Base-by-base conservation (phyloP, 2,113 vertebrate species). In the Pterocles burchelli region DNA sequence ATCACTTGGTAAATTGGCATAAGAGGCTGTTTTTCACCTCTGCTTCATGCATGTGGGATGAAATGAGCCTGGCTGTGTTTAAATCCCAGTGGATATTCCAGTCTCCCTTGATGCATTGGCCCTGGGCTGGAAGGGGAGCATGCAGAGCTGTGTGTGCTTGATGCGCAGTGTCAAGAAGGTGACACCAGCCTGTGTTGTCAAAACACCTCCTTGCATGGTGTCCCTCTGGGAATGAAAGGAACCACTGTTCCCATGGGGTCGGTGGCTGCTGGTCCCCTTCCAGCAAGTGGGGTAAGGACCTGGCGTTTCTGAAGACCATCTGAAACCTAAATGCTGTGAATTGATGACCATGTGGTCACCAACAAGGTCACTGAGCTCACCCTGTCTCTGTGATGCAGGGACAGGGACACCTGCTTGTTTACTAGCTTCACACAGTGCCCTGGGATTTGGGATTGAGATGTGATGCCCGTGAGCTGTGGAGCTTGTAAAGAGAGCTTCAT, bases 221-320 rank as follows among this genome's bases (percentile, higher is more conserved):
- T 86, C 51, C 25, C 51, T 28, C 18, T 85, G 57, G 62, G 45
- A 83, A 28, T 38, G 31, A 78, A 62, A 55, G 33, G n/a, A 52
- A 20, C 16, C 0, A 1, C 26, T 2, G 0, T 55, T 92, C 33
- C 15, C 22, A 12, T 2, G 5, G 34, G 4, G 7, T n/a, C 6
- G 10, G 21, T 58, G 49, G 52, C 11, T 46, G 20, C 66, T 0
- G 4, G 8, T 45, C 13, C 10, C 33, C 26, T 78, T 85, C 38
- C 26, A 85, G 24, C 14, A 59, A 51, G 26, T 11, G 14, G 9
- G 18, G 33, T 34, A 55, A 76, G 22, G 16, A 85, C 17, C 72
- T 73, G 25, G 57, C 3, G 2, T 18, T 75, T 63, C 34, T 90
- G 38, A 43, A 81, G 38, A 51, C 8, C 2, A 41, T 21, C 16